Evolutionary conservation across 2,888 invertebrate species (phyloP), one percentile per base, ranked within the genome.

Genomic region (Lamellibrachia columna): DNA sequence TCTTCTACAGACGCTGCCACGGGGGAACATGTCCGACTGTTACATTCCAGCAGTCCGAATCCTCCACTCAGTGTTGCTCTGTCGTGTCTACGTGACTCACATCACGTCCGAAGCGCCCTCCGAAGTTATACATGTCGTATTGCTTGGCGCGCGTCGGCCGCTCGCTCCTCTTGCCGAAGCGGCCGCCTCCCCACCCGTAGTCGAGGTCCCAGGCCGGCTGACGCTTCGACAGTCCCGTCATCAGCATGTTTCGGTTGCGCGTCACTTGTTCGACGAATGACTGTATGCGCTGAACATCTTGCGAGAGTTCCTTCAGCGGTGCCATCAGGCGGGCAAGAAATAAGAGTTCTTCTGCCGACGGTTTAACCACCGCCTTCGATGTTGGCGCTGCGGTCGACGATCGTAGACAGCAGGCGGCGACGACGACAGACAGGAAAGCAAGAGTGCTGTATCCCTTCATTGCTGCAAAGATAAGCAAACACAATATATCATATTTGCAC

Each of bases 131-230:
- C 90, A 92, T 93, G 92, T 94, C 94, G 92, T 94, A 94, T 52
- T 93, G 55, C 92, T 93, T 93, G 58, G 91, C 91, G 15, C 53
- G 15, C 52, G 53, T 53, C 22, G 53, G 55, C 90, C 95, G 95
- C 92, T 93, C 95, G 52, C 93, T 94, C 3, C 96, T 92, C 94
- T 96, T 96, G 53, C 96, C 96, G 93, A 96, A 96, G 52, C 96
- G 93, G 8, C 96, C 96, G 4, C 96, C 96, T 15, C 96, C 96
- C 58, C 96, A 95, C 9, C 96, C 96, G 93, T 96, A 96, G 93
- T 96, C 96, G 94, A 95, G 95, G 93, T 95, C 95, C 96, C 96
- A 96, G 7, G 94, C 94, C 1, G 95, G 95, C 93, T 96, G 95
- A 9, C 96, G 94, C 93, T 96, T 96, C 92, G 58, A 75, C 75